A percentile compares a stretch with the other conserved stretches of the same genome.
Conservation (phyloP, 1,140 invertebrate species). For the Apis florea region DNA sequence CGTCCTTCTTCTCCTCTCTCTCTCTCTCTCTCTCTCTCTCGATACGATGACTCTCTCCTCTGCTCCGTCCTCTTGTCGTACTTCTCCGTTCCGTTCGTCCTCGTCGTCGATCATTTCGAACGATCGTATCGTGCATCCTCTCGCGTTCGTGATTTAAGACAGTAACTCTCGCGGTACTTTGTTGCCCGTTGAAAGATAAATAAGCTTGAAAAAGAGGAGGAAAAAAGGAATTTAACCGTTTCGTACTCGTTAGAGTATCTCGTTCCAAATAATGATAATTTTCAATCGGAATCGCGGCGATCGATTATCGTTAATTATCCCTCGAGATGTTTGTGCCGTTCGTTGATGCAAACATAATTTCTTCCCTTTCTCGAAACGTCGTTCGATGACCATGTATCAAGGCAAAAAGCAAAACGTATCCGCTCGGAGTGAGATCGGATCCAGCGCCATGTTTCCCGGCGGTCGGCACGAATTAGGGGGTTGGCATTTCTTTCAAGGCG, state of each 20-base stretch:
- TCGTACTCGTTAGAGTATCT: not conserved
- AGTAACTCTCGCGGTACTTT: not conserved
- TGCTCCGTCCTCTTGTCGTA: not conserved
- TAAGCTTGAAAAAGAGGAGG: too few relatives aligned
- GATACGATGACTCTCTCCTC: not conserved
- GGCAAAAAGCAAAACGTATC: not conserved
- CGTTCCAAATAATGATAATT: not conserved
- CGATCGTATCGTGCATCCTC: not conserved
- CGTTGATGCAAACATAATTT: not conserved
- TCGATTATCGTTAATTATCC: not conserved
- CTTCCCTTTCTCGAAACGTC: not conserved
- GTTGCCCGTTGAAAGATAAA: too few relatives aligned
- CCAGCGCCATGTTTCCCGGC: conserved; percentile 33
- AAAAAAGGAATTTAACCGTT: not conserved
- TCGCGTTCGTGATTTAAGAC: not conserved
- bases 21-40: not conserved
- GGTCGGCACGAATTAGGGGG: conserved; percentile 34
- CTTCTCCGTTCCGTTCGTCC: not conserved
- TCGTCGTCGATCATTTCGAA: conserved; percentile 38
- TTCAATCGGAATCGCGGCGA: not conserved
- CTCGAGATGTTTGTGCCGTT: too few relatives aligned
- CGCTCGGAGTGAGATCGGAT: not conserved
- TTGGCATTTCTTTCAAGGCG: conserved; percentile 74
- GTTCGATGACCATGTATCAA: not conserved
- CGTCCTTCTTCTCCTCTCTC: too few relatives aligned